Evolutionary conservation across 2,113 vertebrate species (phyloP).

Genomic region (Leucopternis melanops): DNA sequence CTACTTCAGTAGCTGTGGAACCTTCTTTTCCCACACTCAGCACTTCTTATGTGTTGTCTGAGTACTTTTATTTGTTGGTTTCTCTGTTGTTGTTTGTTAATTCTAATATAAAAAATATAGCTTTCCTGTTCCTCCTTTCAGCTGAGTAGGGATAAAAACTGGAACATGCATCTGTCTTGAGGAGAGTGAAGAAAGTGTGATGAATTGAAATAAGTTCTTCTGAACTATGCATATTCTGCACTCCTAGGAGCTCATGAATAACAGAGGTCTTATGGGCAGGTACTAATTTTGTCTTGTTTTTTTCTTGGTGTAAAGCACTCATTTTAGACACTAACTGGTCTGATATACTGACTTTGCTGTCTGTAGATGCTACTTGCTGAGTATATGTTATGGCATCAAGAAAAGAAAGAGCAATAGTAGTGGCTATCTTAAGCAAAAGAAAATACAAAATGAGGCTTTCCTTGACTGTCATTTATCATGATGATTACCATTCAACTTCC

Average conservation of each 20-base stretch:
- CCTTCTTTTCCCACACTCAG: background rate
- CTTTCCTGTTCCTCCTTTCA: background rate
- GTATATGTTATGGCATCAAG: background rate
- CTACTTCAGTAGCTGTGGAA: background rate
- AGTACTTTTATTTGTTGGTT: background rate
- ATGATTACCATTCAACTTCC: background rate
- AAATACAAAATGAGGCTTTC: background rate
- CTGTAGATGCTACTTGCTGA: background rate
- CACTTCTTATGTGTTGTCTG: background rate
- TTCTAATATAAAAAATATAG: background rate
- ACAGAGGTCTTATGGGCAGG: background rate
- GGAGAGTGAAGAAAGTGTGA: background rate
- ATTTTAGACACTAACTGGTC: background rate
- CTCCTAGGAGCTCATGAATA: background rate
- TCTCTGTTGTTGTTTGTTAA: background rate
- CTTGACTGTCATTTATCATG: background rate
- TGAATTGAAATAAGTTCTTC: background rate
- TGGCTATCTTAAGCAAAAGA: background rate
- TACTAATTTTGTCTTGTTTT: background rate
- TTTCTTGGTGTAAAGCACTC: background rate
- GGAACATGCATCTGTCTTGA: background rate
- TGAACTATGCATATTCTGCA: background rate
- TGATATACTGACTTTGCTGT: background rate
- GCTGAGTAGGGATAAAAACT: background rate
- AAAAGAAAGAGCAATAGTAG: background rate